phyloP scores from a whole-genome alignment of 2,113 vertebrate genomes.

The Perccottus glenii region DNA sequence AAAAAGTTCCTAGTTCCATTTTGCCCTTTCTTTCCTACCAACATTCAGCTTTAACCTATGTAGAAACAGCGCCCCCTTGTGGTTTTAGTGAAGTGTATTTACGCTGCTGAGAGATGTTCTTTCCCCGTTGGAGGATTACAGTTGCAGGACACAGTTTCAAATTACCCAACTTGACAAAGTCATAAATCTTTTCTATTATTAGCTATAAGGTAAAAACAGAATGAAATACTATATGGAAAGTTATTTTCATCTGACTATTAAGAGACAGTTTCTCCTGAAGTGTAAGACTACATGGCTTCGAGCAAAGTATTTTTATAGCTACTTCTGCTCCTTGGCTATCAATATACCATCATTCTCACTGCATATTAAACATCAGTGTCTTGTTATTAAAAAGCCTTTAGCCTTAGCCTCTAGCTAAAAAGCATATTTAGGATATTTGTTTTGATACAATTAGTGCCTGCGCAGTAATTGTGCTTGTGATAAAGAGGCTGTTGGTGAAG shows the following conservation, averaged over 20 bases:
- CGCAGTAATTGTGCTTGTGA: conserved; percentile 10
- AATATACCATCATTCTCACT: conserved; percentile 1
- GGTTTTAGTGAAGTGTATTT: conserved; percentile 52
- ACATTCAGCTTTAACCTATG: conserved; percentile 43
- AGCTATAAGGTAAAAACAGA: conserved; percentile 67
- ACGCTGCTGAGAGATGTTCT: conserved; percentile 52
- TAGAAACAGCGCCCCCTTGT: conserved; percentile 80
- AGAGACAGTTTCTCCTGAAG: conserved; percentile 51
- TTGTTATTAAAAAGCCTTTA: neutral
- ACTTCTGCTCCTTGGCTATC: conserved; percentile 11
- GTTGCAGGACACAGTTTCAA: conserved; percentile 65
- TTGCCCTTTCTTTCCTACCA: conserved; percentile 1
- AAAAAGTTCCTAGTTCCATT: neutral
- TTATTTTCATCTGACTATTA: conserved; percentile 58
- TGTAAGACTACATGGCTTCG: conserved; percentile 41
- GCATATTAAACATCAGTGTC: neutral
- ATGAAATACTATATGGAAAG: conserved; percentile 53
- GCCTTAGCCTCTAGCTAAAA: conserved; percentile 4
- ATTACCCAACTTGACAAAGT: conserved; percentile 64
- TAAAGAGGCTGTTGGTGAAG: conserved; percentile 11
- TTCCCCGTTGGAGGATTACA: conserved; percentile 46
- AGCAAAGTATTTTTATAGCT: conserved; percentile 30
- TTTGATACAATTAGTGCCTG: conserved; percentile 3
- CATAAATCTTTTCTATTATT: conserved; percentile 69
- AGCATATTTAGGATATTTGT: conserved; percentile 8